Base-by-base conservation (phyloP, 2,888 invertebrate genomes). In the Drosophila melanosoma region DNA sequence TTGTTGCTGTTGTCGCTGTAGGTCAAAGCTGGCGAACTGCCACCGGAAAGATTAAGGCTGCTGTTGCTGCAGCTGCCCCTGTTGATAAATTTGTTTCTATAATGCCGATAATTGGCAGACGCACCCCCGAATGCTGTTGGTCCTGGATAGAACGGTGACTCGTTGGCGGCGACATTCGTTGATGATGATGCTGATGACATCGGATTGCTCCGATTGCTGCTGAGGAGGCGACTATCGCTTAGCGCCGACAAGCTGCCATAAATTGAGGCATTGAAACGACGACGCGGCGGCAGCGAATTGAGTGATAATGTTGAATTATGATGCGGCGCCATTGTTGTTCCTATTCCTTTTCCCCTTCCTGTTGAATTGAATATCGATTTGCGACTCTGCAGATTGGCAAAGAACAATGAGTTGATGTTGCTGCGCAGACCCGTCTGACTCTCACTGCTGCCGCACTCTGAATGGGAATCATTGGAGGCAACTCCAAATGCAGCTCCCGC, bases 81-180 rank as follows among this genome's bases (percentile, higher is more conserved):
- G 26, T 36, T 26, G 1, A 26, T n/a, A 12, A 38, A n/a, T n/a
- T 29, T 56, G 17, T 89, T 89, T 58, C 69, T 74, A 17, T 89
- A 89, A 45, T 62, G 64, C 49, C 85, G 85, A 74, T 94, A 94
- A 78, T 95, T 95, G 1, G 95, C 94, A 17, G 95, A 94, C 17
- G 96, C 95, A 48, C 97, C 97, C 3, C 97, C 97, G 91, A 96
- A 97, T 76, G 95, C 95, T 1, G 96, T 97, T 73, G 94, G 94
- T 32, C 97, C 97, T 75, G 94, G 94, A 90, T 97, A 97, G 91
- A 97, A 97, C 17, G 97, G 96, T 2, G 56, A 83, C n/a, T 62
- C 40, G 2, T 57, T 42, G 32, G 29, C 29, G 5, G 60, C 1
- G 68, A 45, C 45, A 45, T 45, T 45, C 23, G 45, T 45, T 45